A percentile compares a stretch with the other conserved stretches of the same genome.
These are phyloP conservation scores for Oenanthe oenanthe DNA, from an alignment of 2,113 vertebrate species.

Conservation along the genomic window DNA sequence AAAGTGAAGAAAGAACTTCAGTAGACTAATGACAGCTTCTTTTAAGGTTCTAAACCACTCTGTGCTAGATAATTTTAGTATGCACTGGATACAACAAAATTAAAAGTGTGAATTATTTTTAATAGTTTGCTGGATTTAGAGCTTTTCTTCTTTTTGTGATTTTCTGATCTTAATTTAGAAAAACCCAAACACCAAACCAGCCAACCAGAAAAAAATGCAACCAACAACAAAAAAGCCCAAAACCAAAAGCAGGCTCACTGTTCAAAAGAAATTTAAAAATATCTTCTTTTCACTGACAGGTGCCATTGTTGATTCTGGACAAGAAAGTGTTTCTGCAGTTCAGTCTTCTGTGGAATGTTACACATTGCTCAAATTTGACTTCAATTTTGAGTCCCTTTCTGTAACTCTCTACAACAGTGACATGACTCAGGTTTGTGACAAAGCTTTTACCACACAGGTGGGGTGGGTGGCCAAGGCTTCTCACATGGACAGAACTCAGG, in stretches of 20 bases:
- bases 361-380: conserved; percentile 83
- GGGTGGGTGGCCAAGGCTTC: background rate
- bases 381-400: conserved; percentile 90
- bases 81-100: background rate
- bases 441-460: background rate
- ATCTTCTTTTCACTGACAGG: background rate
- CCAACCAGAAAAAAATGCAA: background rate
- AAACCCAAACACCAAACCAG: background rate
- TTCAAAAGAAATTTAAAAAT: background rate
- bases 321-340: background rate
- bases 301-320: background rate
- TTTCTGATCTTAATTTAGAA: background rate
- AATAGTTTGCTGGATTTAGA: background rate
- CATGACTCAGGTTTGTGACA: conserved; percentile 77
- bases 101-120: background rate
- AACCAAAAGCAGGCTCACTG: background rate
- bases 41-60: background rate
- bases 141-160: background rate
- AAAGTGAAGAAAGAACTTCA: background rate
- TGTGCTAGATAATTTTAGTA: background rate
- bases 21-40: background rate
- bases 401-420: conserved; percentile 85
- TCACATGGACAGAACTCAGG: background rate
- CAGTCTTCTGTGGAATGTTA: conserved; percentile 46
- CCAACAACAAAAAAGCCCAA: background rate